Percentiles rank a stretch among this genome's conserved stretches.
Conservation (phyloP, 2,797 vertebrate species). For the Carcharodon carcharias region DNA sequence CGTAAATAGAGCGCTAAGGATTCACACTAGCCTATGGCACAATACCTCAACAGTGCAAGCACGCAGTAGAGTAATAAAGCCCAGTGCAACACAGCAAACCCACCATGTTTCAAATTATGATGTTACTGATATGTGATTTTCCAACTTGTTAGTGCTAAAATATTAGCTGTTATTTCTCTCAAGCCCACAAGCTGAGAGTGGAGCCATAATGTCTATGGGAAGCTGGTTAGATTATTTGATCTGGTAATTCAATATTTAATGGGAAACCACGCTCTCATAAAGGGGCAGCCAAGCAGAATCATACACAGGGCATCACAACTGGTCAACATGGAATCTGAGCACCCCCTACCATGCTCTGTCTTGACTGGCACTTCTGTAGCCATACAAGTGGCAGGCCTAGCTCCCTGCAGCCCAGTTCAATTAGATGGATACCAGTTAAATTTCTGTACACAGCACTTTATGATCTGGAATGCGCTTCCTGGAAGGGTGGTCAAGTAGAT, state of each 20-base stretch:
- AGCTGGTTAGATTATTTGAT: slow-evolving; percentile 12
- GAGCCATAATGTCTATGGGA: slow-evolving; percentile 19
- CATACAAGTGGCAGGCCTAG: neutral
- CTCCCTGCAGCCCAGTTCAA: neutral
- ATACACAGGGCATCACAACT: neutral
- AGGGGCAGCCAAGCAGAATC: neutral
- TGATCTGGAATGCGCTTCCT: neutral
- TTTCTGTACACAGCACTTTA: neutral
- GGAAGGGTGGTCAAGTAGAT: neutral
- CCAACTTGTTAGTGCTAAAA: neutral
- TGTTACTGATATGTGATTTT: neutral
- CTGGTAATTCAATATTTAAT: slow-evolving; percentile 1
- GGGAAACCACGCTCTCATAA: slow-evolving; percentile 12
- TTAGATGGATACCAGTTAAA: neutral
- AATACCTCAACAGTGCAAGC: neutral
- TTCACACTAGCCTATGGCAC: neutral
- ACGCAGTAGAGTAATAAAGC: neutral
- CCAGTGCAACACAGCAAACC: neutral
- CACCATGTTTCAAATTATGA: neutral
- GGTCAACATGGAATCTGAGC: neutral
- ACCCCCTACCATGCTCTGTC: neutral
- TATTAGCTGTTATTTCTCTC: neutral
- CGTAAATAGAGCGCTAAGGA: neutral
- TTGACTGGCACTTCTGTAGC: neutral
- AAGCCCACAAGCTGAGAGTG: neutral